Conservation (phyloP, 2,113 vertebrate species). For the Spermophilus dauricus region DNA sequence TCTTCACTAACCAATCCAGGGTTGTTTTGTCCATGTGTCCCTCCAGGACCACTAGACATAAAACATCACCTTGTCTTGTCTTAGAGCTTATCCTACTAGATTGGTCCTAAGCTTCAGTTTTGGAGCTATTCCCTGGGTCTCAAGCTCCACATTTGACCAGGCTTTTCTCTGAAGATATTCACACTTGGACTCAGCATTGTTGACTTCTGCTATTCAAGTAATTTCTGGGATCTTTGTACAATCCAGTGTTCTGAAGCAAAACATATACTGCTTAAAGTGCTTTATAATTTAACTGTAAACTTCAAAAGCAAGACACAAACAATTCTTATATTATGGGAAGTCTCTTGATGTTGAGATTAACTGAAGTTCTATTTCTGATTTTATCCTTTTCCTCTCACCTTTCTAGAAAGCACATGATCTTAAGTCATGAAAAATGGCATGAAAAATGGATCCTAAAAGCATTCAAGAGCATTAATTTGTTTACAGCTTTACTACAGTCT, state of each 20-base stretch:
- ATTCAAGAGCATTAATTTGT: neutral
- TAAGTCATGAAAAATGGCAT: neutral
- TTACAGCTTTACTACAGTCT: neutral
- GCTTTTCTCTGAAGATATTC: neutral
- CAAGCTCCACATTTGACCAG: neutral
- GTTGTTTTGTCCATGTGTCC: neutral
- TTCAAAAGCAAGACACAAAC: neutral
- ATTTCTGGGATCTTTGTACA: neutral
- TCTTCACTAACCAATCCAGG: neutral
- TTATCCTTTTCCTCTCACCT: neutral
- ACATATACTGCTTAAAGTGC: neutral
- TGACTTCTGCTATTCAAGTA: neutral
- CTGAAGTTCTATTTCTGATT: neutral
- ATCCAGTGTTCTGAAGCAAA: neutral
- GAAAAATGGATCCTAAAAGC: neutral
- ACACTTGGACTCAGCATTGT: neutral
- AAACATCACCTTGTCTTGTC: neutral
- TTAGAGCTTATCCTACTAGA: neutral
- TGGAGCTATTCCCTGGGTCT: neutral
- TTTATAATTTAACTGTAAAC: slow-evolving; percentile 1
- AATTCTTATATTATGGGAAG: neutral
- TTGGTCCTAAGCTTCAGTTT: neutral
- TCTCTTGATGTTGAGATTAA: neutral
- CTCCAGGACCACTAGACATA: neutral
- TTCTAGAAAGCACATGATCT: neutral